Evolutionary conservation across 2,888 invertebrate genomes (phyloP).

Genomic region (Falcaria lacertinaria): DNA sequence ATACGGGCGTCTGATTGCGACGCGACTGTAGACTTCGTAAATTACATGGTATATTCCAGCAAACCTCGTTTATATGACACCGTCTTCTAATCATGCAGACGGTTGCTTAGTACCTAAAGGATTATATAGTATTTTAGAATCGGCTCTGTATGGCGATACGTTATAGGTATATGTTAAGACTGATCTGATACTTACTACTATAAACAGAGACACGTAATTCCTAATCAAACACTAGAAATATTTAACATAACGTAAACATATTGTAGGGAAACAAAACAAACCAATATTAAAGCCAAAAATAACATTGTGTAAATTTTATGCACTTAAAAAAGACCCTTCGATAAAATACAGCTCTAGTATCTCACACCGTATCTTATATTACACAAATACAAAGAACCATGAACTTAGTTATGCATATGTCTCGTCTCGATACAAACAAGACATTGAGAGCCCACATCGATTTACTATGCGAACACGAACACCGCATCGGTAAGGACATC

Average conservation of each 20-base stretch:
- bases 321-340: constrained; percentile 1
- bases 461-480: constrained; percentile 35
- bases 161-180: no score
- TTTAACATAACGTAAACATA: no score
- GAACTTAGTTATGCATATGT: constrained; percentile 20
- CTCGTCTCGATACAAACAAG: constrained; percentile 19
- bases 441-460: constrained; percentile 35
- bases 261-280: no score
- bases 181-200: no score
- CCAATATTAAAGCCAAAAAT: no score
- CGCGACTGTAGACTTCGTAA: constrained; percentile 54
- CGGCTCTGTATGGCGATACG: constrained; percentile 6
- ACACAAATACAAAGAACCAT: constrained; percentile 15
- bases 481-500: constrained; percentile 62
- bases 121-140: constrained; percentile 5
- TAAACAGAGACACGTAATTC: no score
- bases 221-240: no score
- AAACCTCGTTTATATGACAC: constrained; percentile 50
- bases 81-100: constrained; percentile 39
- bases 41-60: constrained; percentile 46
- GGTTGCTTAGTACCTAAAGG: constrained; percentile 10
- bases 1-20: constrained; percentile 62
- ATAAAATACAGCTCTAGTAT: not conserved
- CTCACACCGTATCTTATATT: not conserved
- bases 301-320: not conserved